Percentiles rank a stretch among this genome's conserved stretches.
phyloP scores from a whole-genome alignment of 2,888 invertebrate genomes.

The Ennomos erosarius region DNA sequence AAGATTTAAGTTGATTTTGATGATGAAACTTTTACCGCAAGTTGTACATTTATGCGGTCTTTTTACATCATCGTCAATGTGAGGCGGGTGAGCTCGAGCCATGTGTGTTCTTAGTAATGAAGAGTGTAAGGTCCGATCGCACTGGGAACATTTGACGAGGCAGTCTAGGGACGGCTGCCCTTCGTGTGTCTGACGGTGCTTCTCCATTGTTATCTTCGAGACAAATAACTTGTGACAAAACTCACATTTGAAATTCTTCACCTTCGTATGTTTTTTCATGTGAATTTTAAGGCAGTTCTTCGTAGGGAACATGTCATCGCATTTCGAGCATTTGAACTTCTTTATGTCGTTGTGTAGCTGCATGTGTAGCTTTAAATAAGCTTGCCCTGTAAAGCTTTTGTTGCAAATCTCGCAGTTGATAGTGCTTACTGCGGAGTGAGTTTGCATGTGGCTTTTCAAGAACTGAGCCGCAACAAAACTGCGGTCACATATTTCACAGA shows the following conservation, averaged over 20 bases:
- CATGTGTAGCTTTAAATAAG: conserved; percentile 79
- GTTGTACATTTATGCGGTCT: conserved; percentile 77
- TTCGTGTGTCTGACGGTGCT: conserved; percentile 74
- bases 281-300: conserved; percentile 79
- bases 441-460: conserved; percentile 80
- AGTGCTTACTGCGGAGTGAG: conserved; percentile 72
- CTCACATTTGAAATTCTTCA: conserved; percentile 81
- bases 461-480: conserved; percentile 80
- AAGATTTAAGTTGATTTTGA: conserved; percentile 77
- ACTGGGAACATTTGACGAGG: conserved; percentile 77
- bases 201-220: conserved; percentile 81
- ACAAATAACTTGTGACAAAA: conserved; percentile 77
- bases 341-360: conserved; percentile 79
- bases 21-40: conserved; percentile 78
- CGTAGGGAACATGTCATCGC: conserved; percentile 79
- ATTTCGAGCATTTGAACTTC: conserved; percentile 79
- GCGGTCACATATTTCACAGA: conserved; percentile 78
- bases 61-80: conserved; percentile 75
- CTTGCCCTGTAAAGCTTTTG: conserved; percentile 78
- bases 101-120: conserved; percentile 73
- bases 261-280: conserved; percentile 81
- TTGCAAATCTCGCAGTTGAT: conserved; percentile 79
- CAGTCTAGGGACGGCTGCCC: conserved; percentile 79
- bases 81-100: conserved; percentile 67
- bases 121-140: conserved; percentile 77